A percentile compares a stretch with the other conserved stretches of the same genome.
phyloP scores from a whole-genome alignment of 2,797 vertebrate genomes.

The Cyprinodon diabolis region DNA sequence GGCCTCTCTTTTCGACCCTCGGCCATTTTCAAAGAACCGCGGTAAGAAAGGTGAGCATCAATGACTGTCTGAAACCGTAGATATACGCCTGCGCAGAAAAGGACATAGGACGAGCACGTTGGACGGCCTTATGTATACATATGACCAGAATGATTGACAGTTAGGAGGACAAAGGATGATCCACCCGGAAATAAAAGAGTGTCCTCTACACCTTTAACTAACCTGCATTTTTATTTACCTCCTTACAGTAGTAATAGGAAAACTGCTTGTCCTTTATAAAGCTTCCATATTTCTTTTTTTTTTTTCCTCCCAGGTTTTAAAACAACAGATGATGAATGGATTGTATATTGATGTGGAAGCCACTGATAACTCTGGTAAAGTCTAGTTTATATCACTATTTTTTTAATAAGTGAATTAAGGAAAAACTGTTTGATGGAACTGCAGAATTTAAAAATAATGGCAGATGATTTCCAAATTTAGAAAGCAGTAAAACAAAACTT shows the following conservation, averaged over 20 bases:
- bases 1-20: too few species aligned
- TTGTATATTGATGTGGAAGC: slow-evolving; percentile 80
- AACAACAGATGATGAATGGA: slow-evolving; percentile 70
- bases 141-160: too few species aligned
- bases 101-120: too few species aligned
- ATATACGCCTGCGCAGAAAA: too few species aligned
- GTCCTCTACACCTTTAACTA: too few species aligned
- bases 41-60: too few species aligned
- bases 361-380: slow-evolving; percentile 79
- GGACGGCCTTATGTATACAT: too few species aligned
- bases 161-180: too few species aligned
- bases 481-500: background rate
- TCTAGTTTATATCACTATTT: background rate
- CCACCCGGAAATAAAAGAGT: too few species aligned
- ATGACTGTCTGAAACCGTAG: too few species aligned
- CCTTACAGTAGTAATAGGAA: background rate
- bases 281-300: slow-evolving; percentile 5
- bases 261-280: background rate
- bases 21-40: too few species aligned
- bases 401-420: background rate
- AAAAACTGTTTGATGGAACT: background rate
- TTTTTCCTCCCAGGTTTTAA: slow-evolving; percentile 79
- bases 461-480: background rate
- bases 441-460: background rate
- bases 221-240: background rate